phyloP scores from a whole-genome alignment of 2,888 invertebrate species.

The Oligia latruncula region DNA sequence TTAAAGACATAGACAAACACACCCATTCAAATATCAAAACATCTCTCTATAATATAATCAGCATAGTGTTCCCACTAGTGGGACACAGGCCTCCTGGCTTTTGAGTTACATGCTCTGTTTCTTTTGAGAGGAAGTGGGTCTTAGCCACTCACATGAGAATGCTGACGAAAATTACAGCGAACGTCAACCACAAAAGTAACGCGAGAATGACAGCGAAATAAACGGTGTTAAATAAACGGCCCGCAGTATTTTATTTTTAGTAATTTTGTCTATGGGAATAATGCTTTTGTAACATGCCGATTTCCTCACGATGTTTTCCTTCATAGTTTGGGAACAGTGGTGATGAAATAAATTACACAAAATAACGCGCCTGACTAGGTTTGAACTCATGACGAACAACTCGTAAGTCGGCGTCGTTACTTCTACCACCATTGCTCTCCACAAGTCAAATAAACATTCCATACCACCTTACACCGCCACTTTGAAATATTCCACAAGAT shows the following conservation, averaged over 20 bases:
- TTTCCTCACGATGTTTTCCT: not conserved
- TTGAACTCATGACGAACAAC: not conserved
- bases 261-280: too few species aligned
- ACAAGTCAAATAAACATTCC: conserved; percentile 39
- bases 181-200: too few species aligned
- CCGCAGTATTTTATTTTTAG: too few species aligned
- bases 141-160: too few species aligned
- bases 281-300: not conserved
- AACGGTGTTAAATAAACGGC: too few species aligned
- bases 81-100: not conserved
- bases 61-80: not conserved
- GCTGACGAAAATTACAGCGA: too few species aligned
- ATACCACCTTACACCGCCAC: conserved; percentile 37
- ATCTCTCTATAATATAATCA: too few species aligned
- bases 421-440: not conserved
- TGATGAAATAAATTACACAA: too few species aligned
- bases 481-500: conserved; percentile 62
- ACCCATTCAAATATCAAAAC: not conserved
- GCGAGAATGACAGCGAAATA: too few species aligned
- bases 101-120: not conserved
- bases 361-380: not conserved
- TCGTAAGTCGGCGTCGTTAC: not conserved
- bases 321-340: too few species aligned
- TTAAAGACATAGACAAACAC: not conserved
- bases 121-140: not conserved